These are phyloP conservation scores for Vireo griseus DNA, from an alignment of 2,797 vertebrate species.

Conservation along the genomic window DNA sequence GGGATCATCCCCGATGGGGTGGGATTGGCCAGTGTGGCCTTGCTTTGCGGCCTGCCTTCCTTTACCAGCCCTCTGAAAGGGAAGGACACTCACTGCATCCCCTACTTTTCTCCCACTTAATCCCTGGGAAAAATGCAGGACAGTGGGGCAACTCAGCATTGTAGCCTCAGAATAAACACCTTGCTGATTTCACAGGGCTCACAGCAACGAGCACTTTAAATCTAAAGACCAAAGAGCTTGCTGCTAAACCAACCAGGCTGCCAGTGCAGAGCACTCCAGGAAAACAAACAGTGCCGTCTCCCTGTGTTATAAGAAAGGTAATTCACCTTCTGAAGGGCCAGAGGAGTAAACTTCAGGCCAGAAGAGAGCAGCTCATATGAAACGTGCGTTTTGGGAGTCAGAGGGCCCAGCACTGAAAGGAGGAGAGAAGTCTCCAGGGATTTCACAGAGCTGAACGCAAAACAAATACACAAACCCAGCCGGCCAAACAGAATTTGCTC, in stretches of 20 bases:
- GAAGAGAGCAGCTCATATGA: background rate
- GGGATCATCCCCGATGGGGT: background rate
- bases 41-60: background rate
- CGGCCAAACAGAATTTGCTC: background rate
- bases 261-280: background rate
- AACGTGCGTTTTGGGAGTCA: rapidly evolving
- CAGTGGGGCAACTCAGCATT: background rate
- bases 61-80: background rate
- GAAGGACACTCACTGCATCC: background rate
- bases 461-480: background rate
- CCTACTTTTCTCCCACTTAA: background rate
- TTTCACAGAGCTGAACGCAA: background rate
- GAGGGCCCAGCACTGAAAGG: background rate
- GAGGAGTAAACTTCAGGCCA: background rate
- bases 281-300: background rate
- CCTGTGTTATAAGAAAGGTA: background rate
- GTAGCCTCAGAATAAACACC: background rate
- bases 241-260: background rate
- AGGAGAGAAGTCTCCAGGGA: background rate
- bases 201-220: background rate
- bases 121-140: background rate
- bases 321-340: background rate
- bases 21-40: background rate
- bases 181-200: background rate
- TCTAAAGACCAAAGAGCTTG: background rate